Conservation (phyloP, 1,140 invertebrate genomes). For the Schlechtendalia chinensis region DNA sequence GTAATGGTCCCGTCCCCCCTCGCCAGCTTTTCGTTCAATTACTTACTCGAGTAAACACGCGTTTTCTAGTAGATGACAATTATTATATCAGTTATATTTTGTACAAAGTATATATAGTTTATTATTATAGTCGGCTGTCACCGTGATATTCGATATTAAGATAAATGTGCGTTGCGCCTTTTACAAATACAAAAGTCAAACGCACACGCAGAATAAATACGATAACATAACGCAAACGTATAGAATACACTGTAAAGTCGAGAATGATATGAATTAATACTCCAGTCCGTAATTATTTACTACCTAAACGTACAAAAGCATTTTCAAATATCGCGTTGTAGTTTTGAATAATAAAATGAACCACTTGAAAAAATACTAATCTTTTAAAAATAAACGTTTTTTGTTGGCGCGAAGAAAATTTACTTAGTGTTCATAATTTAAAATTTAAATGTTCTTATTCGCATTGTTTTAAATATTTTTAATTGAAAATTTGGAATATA, state of each 20-base stretch:
- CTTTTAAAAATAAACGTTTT: no score
- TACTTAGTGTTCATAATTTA: no score
- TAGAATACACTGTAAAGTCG: no score
- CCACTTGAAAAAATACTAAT: no score
- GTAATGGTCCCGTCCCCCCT: background rate
- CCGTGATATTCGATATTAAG: background rate
- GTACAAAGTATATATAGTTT: background rate
- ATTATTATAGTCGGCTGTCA: background rate
- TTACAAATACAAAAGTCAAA: background rate
- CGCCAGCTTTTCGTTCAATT: background rate
- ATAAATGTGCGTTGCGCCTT: background rate
- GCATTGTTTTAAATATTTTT: no score
- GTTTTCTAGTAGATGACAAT: background rate
- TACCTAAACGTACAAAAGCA: background rate
- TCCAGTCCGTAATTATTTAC: background rate
- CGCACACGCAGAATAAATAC: background rate
- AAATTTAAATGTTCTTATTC: no score
- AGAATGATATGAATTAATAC: no score
- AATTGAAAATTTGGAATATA: no score
- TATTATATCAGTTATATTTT: background rate
- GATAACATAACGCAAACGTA: background rate
- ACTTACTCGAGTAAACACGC: slow-evolving; percentile 18
- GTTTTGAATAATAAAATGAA: no score
- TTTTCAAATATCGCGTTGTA: background rate
- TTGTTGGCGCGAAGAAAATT: no score